A percentile compares a stretch with the other conserved stretches of the same genome.
Conservation (phyloP, 2,888 invertebrate genomes). For the Mesorhabditis sp. region DNA sequence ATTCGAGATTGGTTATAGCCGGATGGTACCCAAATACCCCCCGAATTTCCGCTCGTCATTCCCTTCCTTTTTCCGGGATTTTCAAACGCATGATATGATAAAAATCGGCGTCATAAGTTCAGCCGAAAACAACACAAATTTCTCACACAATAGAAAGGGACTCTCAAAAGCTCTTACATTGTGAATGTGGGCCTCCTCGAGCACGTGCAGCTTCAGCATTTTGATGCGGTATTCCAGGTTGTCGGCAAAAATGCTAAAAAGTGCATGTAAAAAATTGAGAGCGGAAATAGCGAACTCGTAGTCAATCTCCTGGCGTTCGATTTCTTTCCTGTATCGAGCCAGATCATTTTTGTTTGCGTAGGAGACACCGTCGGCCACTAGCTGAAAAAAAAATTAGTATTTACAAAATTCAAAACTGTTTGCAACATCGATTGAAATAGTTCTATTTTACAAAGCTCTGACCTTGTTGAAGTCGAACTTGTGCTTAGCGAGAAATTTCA, state of each 20-base stretch:
- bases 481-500: conserved; percentile 24
- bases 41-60: background rate
- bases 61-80: conserved; percentile 5
- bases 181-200: conserved; percentile 2
- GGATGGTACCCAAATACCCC: background rate
- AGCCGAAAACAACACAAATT: too few species aligned
- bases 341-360: conserved; percentile 12
- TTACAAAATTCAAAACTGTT: too few species aligned
- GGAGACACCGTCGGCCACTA: conserved; percentile 15
- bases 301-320: conserved; percentile 14
- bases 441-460: too few species aligned
- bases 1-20: background rate
- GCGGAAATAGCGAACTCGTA: conserved; percentile 11
- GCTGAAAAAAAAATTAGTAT: too few species aligned
- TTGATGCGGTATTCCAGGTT: conserved; percentile 14
- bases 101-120: too few species aligned
- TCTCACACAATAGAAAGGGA: too few species aligned
- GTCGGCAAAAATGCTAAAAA: conserved; percentile 14
- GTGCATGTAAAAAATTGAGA: background rate
- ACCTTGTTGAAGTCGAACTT: conserved; percentile 37
- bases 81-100: too few species aligned
- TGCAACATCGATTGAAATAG: too few species aligned
- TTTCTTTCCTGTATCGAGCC: conserved; percentile 13
- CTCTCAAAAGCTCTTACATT: too few species aligned
- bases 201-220: conserved; percentile 16